Evolutionary conservation across 2,888 invertebrate species (phyloP), one percentile per base, ranked within the genome.

Genomic region (Eulithis testata): DNA sequence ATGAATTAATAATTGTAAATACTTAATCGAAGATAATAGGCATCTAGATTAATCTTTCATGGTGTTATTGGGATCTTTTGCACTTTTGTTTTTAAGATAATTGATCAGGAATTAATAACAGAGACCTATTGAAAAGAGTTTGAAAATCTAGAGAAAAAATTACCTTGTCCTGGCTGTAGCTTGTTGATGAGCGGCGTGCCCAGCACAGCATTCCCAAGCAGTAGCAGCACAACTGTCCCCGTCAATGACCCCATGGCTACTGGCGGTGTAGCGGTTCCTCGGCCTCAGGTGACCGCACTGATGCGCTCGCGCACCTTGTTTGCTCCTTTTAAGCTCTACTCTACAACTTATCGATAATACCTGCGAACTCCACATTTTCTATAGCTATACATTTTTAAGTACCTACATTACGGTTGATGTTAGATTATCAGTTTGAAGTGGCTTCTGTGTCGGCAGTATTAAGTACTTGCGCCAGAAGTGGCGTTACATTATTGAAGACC

Each of bases 241-340:
- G 75, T 72, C 82, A 84, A 81, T 83, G 84, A 80, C 79, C 84
- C 85, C 93, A 93, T 93, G 84, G 77, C 78, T 84, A 92, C 90
- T 91, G 87, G 73, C 70, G 71, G 52, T 69, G 73, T 71, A 70
- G 73, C 77, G 76, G 76, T 71, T 76, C 69, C 76, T 76, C 72
- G 75, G 77, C 74, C 76, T 71, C 76, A 72, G 72, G 68, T 73
- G 73, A 75, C 77, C 82, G 77, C 79, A 82, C 81, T 84, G 83
- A 83, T 86, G 87, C 85, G 84, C 78, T 44, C 65, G 79, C 85
- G 82, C 82, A 80, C 77, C 76, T 73, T 66, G 76, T 73, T 71
- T 79, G 78, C 82, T 81, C 85, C 84, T 87, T 85, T 82, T 86
- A 88, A 87, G 85, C 86, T 85, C 77, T 73, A 76, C 79, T 77